A percentile compares a stretch with the other conserved stretches of the same genome.
These are phyloP conservation scores for Sinosuthora webbiana DNA, from an alignment of 2,113 vertebrate genomes.

Conservation along the genomic window DNA sequence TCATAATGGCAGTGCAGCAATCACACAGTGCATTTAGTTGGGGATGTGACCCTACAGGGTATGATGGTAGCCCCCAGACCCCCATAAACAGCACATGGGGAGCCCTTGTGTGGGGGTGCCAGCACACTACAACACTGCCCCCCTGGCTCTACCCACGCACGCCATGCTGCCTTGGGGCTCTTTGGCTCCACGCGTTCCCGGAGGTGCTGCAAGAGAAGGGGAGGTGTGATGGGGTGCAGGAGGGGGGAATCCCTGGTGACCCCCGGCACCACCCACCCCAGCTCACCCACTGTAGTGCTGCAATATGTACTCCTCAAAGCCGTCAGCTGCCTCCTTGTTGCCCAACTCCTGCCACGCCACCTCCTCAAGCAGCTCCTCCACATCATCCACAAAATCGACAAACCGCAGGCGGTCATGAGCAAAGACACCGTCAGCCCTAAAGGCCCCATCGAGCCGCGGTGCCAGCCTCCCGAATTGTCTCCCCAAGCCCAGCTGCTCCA, in stretches of 20 bases:
- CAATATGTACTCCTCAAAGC: conserved; percentile 80
- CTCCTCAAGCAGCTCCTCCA: conserved; percentile 89
- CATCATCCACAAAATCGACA: conserved; percentile 82
- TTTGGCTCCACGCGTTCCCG: not conserved
- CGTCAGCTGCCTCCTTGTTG: conserved; percentile 79
- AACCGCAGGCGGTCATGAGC: conserved; percentile 84
- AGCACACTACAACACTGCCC: not conserved
- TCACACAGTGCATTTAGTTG: not conserved
- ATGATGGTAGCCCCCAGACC: rapidly evolving
- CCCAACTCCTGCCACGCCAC: conserved; percentile 71
- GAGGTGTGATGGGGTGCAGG: not conserved
- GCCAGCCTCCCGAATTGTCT: conserved; percentile 50
- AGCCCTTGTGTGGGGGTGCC: not conserved
- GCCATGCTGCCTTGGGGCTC: not conserved
- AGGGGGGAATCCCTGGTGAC: rapidly evolving
- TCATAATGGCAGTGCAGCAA: not conserved
- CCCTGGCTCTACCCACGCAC: not conserved
- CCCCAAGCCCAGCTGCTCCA: conserved; percentile 70
- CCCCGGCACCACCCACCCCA: rapidly evolving
- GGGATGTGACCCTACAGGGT: not conserved
- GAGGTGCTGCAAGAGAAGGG: not conserved
- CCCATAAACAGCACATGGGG: not conserved
- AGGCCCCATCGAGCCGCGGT: conserved; percentile 66
- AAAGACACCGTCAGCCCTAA: conserved; percentile 76
- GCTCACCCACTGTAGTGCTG: not conserved